Evolutionary conservation across 2,113 vertebrate species (phyloP).

Genomic region (Laticauda colubrina): DNA sequence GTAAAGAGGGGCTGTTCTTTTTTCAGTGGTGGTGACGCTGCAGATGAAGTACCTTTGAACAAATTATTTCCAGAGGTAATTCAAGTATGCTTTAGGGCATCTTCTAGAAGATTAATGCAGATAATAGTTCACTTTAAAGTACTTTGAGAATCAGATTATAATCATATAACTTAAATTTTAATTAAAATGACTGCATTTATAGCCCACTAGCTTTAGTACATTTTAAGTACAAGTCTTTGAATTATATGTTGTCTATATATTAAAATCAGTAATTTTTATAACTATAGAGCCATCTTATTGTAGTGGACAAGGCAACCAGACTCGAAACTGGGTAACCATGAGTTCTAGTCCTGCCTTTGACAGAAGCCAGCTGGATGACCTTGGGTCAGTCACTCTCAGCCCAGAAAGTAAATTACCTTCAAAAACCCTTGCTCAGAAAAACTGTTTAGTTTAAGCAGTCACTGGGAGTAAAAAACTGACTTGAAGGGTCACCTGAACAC

Average conservation of each 20-base stretch:
- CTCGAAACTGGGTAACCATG: neutral
- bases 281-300: neutral
- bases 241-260: neutral
- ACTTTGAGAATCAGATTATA: neutral
- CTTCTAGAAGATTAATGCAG: neutral
- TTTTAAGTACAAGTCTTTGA: neutral
- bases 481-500: neutral
- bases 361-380: neutral
- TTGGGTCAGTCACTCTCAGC: neutral
- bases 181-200: neutral
- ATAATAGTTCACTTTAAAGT: neutral
- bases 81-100: conserved; percentile 11
- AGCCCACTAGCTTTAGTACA: neutral
- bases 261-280: neutral
- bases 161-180: neutral
- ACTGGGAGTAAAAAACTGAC: neutral
- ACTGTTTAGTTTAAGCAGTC: neutral
- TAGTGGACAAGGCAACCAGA: neutral
- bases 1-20: conserved; percentile 97
- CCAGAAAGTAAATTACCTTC: neutral
- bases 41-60: conserved; percentile 79
- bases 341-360: neutral
- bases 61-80: conserved; percentile 38
- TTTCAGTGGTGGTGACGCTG: conserved; percentile 87
- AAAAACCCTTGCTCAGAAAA: neutral